Base-by-base conservation (phyloP, 2,113 vertebrate genomes). In the Myxocyprinus asiaticus region DNA sequence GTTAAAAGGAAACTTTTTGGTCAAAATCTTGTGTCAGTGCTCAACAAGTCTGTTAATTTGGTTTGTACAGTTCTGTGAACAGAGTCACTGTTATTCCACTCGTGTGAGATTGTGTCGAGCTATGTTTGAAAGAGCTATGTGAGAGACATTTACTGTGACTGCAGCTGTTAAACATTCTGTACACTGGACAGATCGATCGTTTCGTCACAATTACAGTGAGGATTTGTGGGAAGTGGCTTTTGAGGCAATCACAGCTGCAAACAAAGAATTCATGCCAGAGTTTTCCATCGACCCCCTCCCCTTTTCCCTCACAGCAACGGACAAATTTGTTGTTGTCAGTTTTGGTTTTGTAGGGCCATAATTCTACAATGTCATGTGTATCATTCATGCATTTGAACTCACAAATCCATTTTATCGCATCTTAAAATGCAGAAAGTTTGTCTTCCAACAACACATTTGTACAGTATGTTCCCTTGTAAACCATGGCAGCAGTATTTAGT, bases 211-310 rank as follows among this genome's bases (percentile, higher is more conserved):
- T 47, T 61, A 56, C 56, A 48, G 71, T 50, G 71, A 62, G 71
- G 72, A 17, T 9, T 74, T 74, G 44, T 74, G 72, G 72, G 72
- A 48, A 74, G 62, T 0, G 8, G 0, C 0, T 63, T 72, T 58
- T 42, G 42, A 73, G 70, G 43, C 55, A 61, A 73, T 59, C 70
- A 59, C 58, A 63, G 72, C 72, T 42, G 58, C 71, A 50, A 10
- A 62, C 11, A 74, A 74, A 63, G 69, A 74, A 33, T 2, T 6
- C 47, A 6, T 58, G n/a, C n/a, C n/a, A n/a, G 22, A 33, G 22
- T 15, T 10, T 71, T 70, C 55, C 50, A 9, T 3, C 22, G 22
- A 70, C 51, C n/a, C 53, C 8, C 4, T 56, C 42, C 33, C 15
- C 11, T 33, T 62, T n/a, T 2, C 7, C 14, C 14, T n/a, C 55